Evolutionary conservation across 2,888 invertebrate species (phyloP), one percentile per base, ranked within the genome.

Genomic region (Cephus pygmeus): DNA sequence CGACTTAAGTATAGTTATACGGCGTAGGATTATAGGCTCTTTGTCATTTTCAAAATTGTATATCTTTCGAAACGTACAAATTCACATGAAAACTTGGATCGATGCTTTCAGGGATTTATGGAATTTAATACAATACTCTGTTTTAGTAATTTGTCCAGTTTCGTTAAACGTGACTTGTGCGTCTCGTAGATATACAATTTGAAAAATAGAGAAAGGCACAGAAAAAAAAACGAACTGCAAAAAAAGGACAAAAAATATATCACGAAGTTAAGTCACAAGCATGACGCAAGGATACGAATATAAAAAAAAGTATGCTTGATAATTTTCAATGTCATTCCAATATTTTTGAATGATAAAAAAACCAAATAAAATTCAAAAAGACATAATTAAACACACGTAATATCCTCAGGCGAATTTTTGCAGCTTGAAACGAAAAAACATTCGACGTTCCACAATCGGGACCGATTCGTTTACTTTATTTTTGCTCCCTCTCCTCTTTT

Each of bases 391-490:
- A 56, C 1, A 56, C 15, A 23, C 56, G 6, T 56, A 23, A 56
- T 23, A 23, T 56, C 15, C 40, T 40, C 56, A 9, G 23, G 23
- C 56, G 23, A 56, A 23, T 56, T 56, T 23, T 56, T 56, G 1
- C 56, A 56, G 56, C 68, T 69, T 69, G 33, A 56, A 69, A 31
- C 35, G 34, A 23, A 35, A 77, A 6, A 33, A 69, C 12, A n/a
- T 75, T 69, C 40, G n/a, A 69, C 69, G 40, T 69, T 33, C 31
- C 71, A 69, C 73, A 56, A 79, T 78, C 73, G 76, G 73, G 69
- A 71, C 73, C 77, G 56, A 73, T 69, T 56, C 56, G 56, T 56
- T 56, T 56, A 23, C 9, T 56, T 56, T 23, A 9, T 56, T 23
- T 56, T 23, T 56, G 0, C 23, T 56, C 56, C 23, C 9, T 56